Evolutionary conservation across 1,140 invertebrate genomes (phyloP), one percentile per base, ranked within the genome.

Genomic region (Pachypeltis micranthus): DNA sequence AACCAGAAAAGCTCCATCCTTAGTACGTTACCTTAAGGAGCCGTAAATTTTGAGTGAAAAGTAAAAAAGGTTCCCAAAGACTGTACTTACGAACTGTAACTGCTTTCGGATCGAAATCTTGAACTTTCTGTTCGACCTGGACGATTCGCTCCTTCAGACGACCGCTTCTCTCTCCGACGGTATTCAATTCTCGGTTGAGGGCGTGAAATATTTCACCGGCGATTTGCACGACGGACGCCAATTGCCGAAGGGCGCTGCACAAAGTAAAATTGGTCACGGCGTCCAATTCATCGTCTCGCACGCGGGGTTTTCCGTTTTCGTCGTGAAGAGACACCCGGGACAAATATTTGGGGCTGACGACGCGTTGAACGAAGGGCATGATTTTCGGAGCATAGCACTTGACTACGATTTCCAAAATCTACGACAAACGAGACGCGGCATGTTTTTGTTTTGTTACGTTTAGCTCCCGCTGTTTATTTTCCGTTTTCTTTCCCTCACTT

Each of bases 71-170:
- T n/a, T n/a, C n/a, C n/a, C n/a, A n/a, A n/a, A n/a, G n/a, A n/a
- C n/a, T n/a, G 47, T 76, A 90, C 88, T 90, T 82, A 90, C 88
- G 87, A 77, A 90, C 87, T 82, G 85, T 79, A 68, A 89, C 86
- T 74, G 82, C 81, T 77, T 87, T 89, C 55, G 87, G 86, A 74
- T 90, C 86, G 75, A 82, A 84, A 55, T 72, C 73, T 59, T 65
- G 51, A 44, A 87, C 81, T 65, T 79, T 75, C 61, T 80, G 77
- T 67, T 83, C 80, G 58, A 90, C 77, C 26, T 73, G 73, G 27
- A 74, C 72, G 63, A 90, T 82, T 67, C 83, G 83, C 19, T 72
- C 72, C 68, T 81, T 81, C 44, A 88, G 79, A 10, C 74, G 74
- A 44, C 81, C 80, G 7, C 85, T 83, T 65, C 86, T 77, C 67